Base-by-base conservation (phyloP, 2,113 vertebrate species). In the Spermophilus dauricus region DNA sequence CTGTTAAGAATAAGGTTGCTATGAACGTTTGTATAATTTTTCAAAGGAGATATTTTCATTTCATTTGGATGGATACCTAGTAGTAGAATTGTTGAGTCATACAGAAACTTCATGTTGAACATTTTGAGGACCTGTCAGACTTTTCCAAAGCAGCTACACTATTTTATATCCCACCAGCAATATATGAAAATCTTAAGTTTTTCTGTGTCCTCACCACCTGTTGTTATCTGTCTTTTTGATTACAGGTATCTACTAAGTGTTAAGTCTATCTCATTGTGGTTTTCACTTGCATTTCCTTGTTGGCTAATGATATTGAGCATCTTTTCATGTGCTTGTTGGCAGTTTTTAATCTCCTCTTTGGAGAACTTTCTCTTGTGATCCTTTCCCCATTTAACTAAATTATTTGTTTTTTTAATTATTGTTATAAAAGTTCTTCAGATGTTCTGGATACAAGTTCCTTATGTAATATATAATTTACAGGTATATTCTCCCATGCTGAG, bases 281-380 rank as follows among this genome's bases (percentile, higher is more conserved):
- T 75, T 85, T 94, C 51, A 78, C 18, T 91, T 93, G 63, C 22
- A 53, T 84, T 83, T 91, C 32, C n/a, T 58, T 90, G 20, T 51
- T 89, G 30, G 61, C 70, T 94, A 37, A 76, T 75, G 80, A 80
- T 45, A 24, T 32, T 70, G n/a, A 17, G 5, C 12, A 65, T 88
- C 39, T 91, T 91, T 94, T 80, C 30, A 45, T 69, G 81, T 69
- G 81, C 2, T 56, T 76, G n/a, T 51, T 84, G 45, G 24, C 32
- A 32, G 85, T 88, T 96, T 91, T 84, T 91, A 78, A 78, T 18
- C 45, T 91, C 45, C 82, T 58, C 32, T 56, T 96, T 88, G 51
- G 76, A 77, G 61, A 95, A 83, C 18, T 90, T 45, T 53, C 67
- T 95, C 2, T 89, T 92, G 30, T 51, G 26, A 12, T 91, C 34